Percentiles rank a stretch among this genome's conserved stretches.
phyloP scores from a whole-genome alignment of 2,797 vertebrate species.

The Anolis apletophallus region DNA sequence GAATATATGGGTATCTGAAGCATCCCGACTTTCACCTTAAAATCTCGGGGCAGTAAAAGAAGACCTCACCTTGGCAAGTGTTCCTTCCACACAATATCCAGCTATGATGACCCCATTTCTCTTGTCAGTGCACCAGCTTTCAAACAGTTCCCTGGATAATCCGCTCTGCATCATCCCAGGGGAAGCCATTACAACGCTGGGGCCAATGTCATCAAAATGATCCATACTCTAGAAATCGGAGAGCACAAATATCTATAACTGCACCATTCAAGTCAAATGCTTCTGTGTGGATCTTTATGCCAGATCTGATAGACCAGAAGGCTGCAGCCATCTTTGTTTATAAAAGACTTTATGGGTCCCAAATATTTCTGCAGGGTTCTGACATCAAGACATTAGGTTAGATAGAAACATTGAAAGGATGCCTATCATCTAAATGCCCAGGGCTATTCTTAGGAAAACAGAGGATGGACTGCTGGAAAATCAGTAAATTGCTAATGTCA shows the following conservation, averaged over 20 bases:
- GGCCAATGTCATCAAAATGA: conserved; percentile 97
- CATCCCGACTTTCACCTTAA: not conserved
- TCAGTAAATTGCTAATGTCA: not conserved
- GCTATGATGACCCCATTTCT: conserved; percentile 97
- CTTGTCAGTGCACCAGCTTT: conserved; percentile 99
- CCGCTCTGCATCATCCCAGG: conserved; percentile 99
- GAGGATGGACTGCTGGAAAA: not conserved
- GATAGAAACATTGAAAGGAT: not conserved
- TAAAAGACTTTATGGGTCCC: not conserved
- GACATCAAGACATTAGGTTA: not conserved
- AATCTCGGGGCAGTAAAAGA: not conserved
- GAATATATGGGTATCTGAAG: not conserved
- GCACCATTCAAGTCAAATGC: not conserved
- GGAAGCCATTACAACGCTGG: conserved; percentile 97
- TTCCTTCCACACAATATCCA: conserved; percentile 96
- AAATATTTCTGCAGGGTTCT: not conserved
- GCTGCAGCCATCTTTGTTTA: not conserved
- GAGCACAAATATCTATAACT: not conserved
- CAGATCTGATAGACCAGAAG: not conserved
- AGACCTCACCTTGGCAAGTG: conserved; percentile 90
- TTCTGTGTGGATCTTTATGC: not conserved
- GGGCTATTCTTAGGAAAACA: not conserved
- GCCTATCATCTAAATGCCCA: not conserved
- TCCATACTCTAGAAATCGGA: conserved; percentile 90
- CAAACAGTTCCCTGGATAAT: conserved; percentile 93